Conservation (phyloP, 2,113 vertebrate species). For the Hyperoodon ampullatus region DNA sequence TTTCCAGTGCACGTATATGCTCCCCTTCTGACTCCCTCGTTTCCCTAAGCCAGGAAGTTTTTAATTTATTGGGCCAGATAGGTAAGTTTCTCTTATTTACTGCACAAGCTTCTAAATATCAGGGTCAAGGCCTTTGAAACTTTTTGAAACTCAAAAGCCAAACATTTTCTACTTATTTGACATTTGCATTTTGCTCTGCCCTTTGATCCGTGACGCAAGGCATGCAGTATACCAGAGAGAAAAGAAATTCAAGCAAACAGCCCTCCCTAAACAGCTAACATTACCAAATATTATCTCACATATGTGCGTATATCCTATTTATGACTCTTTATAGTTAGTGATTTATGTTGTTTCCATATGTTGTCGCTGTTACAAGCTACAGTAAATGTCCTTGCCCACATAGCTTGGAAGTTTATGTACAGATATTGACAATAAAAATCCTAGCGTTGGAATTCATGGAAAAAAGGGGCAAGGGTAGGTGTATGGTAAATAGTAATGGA, state of each 20-base stretch:
- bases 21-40: not conserved
- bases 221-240: not conserved
- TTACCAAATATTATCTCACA: not conserved
- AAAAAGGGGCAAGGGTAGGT: not conserved
- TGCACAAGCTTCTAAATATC: not conserved
- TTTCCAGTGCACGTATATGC: too few species aligned
- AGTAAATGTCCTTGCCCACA: not conserved
- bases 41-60: not conserved
- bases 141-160: constrained; percentile 43
- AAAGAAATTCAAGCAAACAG: not conserved
- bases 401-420: not conserved
- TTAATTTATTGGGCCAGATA: not conserved
- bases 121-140: constrained; percentile 10
- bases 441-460: not conserved
- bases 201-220: not conserved
- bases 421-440: not conserved
- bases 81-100: not conserved
- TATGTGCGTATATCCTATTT: not conserved
- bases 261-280: not conserved
- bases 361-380: not conserved
- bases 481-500: not conserved
- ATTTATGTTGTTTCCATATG: not conserved
- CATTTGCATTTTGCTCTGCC: not conserved
- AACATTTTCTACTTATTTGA: not conserved
- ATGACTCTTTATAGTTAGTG: not conserved